These are phyloP conservation scores for Rhombomys opimus DNA, from an alignment of 2,113 vertebrate species.

Conservation along the genomic window DNA sequence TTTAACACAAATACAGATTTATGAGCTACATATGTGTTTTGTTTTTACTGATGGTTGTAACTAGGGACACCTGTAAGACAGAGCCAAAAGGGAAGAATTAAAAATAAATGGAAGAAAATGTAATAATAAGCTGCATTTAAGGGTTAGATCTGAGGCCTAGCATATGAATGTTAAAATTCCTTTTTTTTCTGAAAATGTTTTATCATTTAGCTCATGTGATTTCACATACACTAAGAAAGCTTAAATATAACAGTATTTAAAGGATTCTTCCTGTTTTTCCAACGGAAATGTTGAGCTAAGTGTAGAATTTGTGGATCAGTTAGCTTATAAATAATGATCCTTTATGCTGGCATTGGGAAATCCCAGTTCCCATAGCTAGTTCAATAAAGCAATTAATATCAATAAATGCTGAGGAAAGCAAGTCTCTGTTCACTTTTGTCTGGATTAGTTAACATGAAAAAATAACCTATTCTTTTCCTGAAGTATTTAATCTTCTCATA, in stretches of 20 bases:
- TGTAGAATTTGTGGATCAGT: constrained; percentile 88
- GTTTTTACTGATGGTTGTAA: constrained; percentile 86
- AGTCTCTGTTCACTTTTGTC: constrained; percentile 86
- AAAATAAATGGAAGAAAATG: constrained; percentile 80
- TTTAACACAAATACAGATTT: constrained; percentile 87
- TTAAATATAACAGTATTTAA: constrained; percentile 81
- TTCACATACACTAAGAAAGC: constrained; percentile 73
- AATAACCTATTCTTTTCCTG: constrained; percentile 81
- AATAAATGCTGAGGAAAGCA: constrained; percentile 88
- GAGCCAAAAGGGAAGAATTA: constrained; percentile 82
- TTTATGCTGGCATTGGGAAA: constrained; percentile 88
- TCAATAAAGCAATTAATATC: constrained; percentile 91
- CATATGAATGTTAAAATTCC: constrained; percentile 75
- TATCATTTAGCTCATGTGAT: constrained; percentile 81
- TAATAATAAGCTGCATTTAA: constrained; percentile 80
- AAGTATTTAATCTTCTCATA: constrained; percentile 85
- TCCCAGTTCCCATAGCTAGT: constrained; percentile 86
- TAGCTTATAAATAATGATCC: constrained; percentile 90
- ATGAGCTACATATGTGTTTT: constrained; percentile 86
- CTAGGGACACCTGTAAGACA: constrained; percentile 88
- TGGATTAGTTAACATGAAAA: constrained; percentile 86
- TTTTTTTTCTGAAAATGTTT: constrained; percentile 77
- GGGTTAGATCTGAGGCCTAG: constrained; percentile 74
- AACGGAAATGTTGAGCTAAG: constrained; percentile 88
- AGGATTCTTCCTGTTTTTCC: constrained; percentile 84